Evolutionary conservation across 2,888 invertebrate species (phyloP).

Genomic region (Halocaridina rubra): DNA sequence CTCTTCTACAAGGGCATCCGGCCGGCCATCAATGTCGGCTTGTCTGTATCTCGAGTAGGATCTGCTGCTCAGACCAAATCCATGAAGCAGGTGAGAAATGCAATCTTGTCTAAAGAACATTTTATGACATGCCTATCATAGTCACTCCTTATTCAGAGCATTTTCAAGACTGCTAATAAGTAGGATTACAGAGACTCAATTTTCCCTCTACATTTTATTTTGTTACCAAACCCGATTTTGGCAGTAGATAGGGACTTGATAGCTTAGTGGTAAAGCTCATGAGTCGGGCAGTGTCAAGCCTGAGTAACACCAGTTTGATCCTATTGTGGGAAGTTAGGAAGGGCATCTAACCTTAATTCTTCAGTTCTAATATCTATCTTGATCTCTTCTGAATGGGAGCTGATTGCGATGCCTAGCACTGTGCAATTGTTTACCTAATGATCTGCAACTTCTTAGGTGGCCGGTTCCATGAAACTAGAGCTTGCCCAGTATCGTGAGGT

Average conservation of each 20-base stretch:
- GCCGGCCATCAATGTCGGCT: conserved; percentile 76
- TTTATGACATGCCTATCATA: not conserved
- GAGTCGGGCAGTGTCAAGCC: too few relatives aligned
- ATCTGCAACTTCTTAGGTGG: conserved; percentile 71
- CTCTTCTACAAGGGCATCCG: conserved; percentile 74
- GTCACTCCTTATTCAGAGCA: not conserved
- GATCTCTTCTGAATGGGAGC: too few relatives aligned
- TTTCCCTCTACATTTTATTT: not conserved
- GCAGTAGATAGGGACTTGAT: too few relatives aligned
- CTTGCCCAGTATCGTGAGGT: conserved; percentile 76
- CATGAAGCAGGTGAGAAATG: conserved; percentile 73
- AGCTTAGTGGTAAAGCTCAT: too few relatives aligned
- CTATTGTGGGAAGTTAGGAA: too few relatives aligned
- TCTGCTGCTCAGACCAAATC: conserved; percentile 75
- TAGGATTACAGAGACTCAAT: not conserved
- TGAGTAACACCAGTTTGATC: too few relatives aligned
- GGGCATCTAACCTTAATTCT: too few relatives aligned
- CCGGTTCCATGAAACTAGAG: conserved; percentile 75
- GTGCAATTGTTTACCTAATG: too few relatives aligned
- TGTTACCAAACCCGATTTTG: too few relatives aligned
- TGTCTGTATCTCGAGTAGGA: conserved; percentile 75
- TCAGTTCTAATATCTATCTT: not conserved
- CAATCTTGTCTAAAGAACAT: not conserved
- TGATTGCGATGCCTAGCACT: too few relatives aligned
- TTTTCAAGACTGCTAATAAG: not conserved